phyloP scores from a whole-genome alignment of 1,140 invertebrate species.

The Drosophila sechellia region DNA sequence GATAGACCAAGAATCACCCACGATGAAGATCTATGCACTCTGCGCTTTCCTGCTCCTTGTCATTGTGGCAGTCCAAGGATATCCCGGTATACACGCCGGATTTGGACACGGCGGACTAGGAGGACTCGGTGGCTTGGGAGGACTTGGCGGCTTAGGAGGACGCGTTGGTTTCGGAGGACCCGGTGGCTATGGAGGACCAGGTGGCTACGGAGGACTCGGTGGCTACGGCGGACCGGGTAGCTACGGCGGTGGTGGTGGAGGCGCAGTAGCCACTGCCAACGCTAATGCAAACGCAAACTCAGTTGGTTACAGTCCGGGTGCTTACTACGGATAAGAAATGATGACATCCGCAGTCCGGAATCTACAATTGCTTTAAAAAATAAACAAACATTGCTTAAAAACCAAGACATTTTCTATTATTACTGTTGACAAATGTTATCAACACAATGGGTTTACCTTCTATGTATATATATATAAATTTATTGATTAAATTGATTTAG shows the following conservation, averaged over 20 bases:
- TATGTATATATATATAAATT: too few species aligned
- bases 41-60: slow-evolving; percentile 22
- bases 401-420: too few species aligned
- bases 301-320: too few species aligned
- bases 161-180: background rate
- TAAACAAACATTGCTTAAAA: too few species aligned
- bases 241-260: background rate
- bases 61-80: slow-evolving; percentile 14
- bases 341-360: background rate
- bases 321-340: too few species aligned
- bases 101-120: background rate
- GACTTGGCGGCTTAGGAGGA: background rate
- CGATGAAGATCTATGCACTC: slow-evolving; percentile 26
- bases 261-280: background rate
- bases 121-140: background rate
- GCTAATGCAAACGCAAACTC: background rate
- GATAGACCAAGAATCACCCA: slow-evolving; percentile 20
- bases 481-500: too few species aligned
- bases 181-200: background rate
- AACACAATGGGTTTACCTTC: too few species aligned
- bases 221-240: background rate
- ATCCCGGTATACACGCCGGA: background rate
- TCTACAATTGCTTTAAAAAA: too few species aligned
- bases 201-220: background rate
- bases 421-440: too few species aligned